Base-by-base conservation (phyloP, 2,797 vertebrate species). In the Phoeniculus purpureus region DNA sequence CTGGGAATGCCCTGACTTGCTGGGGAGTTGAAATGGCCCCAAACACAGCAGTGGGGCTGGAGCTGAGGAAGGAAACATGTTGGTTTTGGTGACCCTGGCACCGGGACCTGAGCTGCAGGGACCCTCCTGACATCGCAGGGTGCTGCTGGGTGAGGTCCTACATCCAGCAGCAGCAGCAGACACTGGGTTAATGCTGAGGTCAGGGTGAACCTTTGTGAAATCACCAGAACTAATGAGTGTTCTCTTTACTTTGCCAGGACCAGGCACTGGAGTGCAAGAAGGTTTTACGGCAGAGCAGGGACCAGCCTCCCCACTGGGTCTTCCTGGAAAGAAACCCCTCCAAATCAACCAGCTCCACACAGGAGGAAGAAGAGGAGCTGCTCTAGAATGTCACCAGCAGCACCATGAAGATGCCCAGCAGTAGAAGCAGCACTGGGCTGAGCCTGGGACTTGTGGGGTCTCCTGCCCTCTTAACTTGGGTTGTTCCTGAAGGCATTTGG, bases 31-130 rank as follows among this genome's bases (percentile, higher is more conserved):
- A 3, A n/a, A 15, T 17, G 51, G 27, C 55, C 40, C 61, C 73
- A n/a, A 45, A 45, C 7, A 12, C 22, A 17, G 11, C 3, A 22
- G 61, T 3, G 23, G 29, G 59, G 74, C 23, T 8, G 70, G 74
- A 65, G 40, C 90, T 3, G 58, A 3, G 34, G 58, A 18, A 43
- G 52, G 74, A 21, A 10, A 8, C 3, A 1, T 3, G 34, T 3
- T 2, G 2, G 2, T 19, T 3, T 10, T 12, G 0, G 70, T 0
- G 12, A 2, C 12, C 20, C 29, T 3, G 48, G 3, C 0, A 10
- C 27, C 2, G 3, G 3, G 3, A 32, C 15, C 23, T 1, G 15
- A 40, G 56, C 64, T 18, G 45, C 45, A 2, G 12, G 5, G 25
- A 7, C 1, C 1, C 6, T 6, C 52, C 5, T 4, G 2, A 2